phyloP scores from a whole-genome alignment of 2,113 vertebrate genomes.

The Sander lucioperca region DNA sequence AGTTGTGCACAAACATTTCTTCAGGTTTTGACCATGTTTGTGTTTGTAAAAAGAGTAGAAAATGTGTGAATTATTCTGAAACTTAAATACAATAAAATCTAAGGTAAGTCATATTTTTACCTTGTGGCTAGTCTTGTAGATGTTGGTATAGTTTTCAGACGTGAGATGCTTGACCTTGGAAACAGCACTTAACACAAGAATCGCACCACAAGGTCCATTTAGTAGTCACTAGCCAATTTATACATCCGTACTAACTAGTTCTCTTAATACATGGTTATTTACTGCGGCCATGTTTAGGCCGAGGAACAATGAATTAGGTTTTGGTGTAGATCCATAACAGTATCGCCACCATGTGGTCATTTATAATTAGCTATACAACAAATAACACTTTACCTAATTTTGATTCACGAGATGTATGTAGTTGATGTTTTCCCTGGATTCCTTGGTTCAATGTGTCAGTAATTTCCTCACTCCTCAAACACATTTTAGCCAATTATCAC shows the following conservation, averaged over 20 bases:
- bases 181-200: not conserved
- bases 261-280: not conserved
- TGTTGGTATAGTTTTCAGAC: not conserved
- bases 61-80: not conserved
- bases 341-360: not conserved
- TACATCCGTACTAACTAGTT: too few relatives aligned
- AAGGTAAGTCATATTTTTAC: too few relatives aligned
- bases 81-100: not conserved
- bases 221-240: not conserved
- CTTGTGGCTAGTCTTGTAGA: not conserved
- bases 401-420: too few relatives aligned
- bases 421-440: not conserved
- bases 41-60: not conserved
- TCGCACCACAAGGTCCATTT: not conserved
- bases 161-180: not conserved
- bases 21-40: not conserved
- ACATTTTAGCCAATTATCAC: not conserved
- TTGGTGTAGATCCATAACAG: not conserved
- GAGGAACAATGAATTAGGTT: not conserved
- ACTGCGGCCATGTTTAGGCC: not conserved
- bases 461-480: not conserved
- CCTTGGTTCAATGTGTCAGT: not conserved
- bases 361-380: too few relatives aligned
- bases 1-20: not conserved
- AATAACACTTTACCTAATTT: too few relatives aligned